Conservation (phyloP, 1,140 invertebrate species). For the Ylistrum balloti region DNA sequence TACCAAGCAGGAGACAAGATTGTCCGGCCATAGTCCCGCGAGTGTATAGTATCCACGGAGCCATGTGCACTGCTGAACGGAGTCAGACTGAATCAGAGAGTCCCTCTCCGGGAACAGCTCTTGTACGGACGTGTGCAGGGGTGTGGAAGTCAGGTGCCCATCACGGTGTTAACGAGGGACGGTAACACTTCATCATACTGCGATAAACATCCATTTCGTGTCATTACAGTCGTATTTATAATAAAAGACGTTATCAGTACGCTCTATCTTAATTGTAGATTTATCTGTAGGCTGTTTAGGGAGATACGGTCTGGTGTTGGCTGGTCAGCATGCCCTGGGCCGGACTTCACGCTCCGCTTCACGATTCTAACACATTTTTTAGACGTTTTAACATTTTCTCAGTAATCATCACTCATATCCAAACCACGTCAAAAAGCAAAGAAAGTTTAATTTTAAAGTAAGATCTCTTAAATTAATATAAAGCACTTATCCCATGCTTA, state of each 20-base stretch:
- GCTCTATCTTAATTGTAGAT: conserved; percentile 25
- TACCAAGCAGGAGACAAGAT: not conserved
- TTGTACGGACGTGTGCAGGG: not conserved
- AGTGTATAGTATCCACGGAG: not conserved
- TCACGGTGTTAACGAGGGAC: not conserved
- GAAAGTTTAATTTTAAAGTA: not conserved
- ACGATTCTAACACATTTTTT: not conserved
- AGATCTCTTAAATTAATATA: not conserved
- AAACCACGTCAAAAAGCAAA: not conserved
- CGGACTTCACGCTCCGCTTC: not conserved
- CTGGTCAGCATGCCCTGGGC: not conserved
- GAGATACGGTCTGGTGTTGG: not conserved
- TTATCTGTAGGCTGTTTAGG: not conserved
- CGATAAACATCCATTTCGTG: not conserved
- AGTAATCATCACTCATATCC: not conserved
- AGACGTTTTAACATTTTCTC: not conserved
- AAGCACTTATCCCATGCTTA: not conserved
- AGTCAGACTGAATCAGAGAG: not conserved
- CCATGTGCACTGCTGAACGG: not conserved
- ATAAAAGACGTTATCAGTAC: not conserved
- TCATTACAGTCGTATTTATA: not conserved
- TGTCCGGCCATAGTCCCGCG: not conserved
- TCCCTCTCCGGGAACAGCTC: not conserved
- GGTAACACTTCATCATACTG: conserved; percentile 27
- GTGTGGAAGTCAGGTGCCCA: not conserved